phyloP scores from a whole-genome alignment of 2,888 invertebrate species.

The Megaustenia siamemsis region DNA sequence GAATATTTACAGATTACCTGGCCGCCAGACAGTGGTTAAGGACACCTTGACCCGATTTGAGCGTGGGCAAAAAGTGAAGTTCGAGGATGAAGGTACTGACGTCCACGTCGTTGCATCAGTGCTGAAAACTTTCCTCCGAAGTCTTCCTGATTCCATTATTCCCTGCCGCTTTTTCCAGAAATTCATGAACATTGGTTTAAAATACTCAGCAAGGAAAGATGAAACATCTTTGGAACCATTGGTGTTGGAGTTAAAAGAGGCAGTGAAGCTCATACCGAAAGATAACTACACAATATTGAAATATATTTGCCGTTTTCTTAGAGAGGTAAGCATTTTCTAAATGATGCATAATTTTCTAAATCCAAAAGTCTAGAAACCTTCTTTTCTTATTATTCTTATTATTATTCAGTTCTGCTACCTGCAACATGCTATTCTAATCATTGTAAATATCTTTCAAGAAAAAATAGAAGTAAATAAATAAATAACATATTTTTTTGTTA shows the following conservation, averaged over 20 bases:
- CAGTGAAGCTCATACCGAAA: constrained; percentile 63
- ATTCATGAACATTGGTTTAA: constrained; percentile 74
- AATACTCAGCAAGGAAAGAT: constrained; percentile 57
- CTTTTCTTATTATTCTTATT: too few species aligned
- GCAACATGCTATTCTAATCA: too few species aligned
- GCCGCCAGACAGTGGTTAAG: constrained; percentile 70
- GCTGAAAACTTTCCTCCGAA: constrained; percentile 78
- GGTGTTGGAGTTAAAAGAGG: constrained; percentile 13
- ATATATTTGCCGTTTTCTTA: constrained; percentile 75
- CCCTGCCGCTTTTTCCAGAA: constrained; percentile 73
- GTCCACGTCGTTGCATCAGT: constrained; percentile 78
- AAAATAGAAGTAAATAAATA: too few species aligned
- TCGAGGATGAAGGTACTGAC: constrained; percentile 67
- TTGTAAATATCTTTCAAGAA: too few species aligned
- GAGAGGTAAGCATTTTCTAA: constrained; percentile 64
- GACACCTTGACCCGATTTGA: constrained; percentile 76
- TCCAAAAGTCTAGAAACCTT: too few species aligned
- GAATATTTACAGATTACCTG: constrained; percentile 72
- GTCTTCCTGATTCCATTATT: constrained; percentile 78
- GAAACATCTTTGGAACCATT: not conserved
- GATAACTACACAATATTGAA: constrained; percentile 76
- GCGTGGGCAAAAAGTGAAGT: constrained; percentile 64
- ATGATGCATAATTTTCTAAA: too few species aligned
- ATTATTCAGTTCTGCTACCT: too few species aligned
- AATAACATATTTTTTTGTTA: too few species aligned